phyloP scores from a whole-genome alignment of 30 jellyfish, hydroid and myxozoan genomes.

The Calvadosia cruxmelitensis region DNA sequence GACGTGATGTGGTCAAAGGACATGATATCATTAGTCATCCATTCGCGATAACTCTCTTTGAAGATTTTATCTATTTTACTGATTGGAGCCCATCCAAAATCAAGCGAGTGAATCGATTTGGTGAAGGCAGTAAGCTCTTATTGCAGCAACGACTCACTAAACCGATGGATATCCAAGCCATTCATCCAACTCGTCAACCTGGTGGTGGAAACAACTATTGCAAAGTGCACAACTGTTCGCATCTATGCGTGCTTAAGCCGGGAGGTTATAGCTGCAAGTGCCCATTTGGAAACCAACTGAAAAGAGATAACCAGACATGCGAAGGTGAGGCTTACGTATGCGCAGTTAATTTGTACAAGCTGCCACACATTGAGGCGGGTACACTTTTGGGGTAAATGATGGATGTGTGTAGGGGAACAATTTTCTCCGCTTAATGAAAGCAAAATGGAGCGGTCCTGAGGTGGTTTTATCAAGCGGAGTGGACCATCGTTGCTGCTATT shows the following conservation, averaged over 20 bases:
- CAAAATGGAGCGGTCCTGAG: too few species aligned
- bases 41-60: slow-evolving; percentile 65
- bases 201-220: slow-evolving; percentile 28
- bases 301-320: slow-evolving; percentile 31
- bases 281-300: slow-evolving; percentile 74
- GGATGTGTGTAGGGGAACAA: too few species aligned
- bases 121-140: slow-evolving; percentile 43
- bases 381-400: too few species aligned
- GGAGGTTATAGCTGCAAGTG: slow-evolving; percentile 66
- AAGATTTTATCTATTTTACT: slow-evolving; percentile 67
- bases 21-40: slow-evolving; percentile 60
- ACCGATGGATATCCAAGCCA: slow-evolving; percentile 78
- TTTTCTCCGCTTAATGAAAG: too few species aligned
- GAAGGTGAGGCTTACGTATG: slow-evolving; percentile 49
- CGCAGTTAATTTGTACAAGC: too few species aligned
- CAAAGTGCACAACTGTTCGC: slow-evolving; percentile 40
- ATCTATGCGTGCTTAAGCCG: slow-evolving; percentile 78
- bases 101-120: slow-evolving; percentile 34
- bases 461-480: too few species aligned
- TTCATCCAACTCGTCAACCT: slow-evolving; percentile 82
- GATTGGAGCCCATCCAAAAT: slow-evolving; percentile 95
- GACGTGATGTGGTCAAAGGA: slow-evolving; percentile 53
- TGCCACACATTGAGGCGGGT: too few species aligned
- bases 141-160: slow-evolving; percentile 30
- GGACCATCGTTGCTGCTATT: too few species aligned